phyloP scores from a whole-genome alignment of 2,888 invertebrate genomes.

The Piscicola geometra region DNA sequence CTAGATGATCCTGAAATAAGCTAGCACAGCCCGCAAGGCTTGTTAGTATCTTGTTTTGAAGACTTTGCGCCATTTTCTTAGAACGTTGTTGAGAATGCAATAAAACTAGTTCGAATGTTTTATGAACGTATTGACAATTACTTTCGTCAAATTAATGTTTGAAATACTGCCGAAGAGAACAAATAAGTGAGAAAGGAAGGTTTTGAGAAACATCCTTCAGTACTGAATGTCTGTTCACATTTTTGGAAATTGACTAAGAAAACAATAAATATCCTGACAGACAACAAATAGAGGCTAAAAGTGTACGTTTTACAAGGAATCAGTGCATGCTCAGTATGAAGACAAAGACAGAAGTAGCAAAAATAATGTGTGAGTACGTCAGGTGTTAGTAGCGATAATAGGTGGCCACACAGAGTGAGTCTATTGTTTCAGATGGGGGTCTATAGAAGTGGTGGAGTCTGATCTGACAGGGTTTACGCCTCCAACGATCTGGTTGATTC shows the following conservation, averaged over 20 bases:
- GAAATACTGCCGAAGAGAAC: neutral
- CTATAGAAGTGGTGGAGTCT: too few relatives aligned
- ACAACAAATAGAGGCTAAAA: neutral
- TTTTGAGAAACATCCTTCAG: neutral
- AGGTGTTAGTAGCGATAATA: too few relatives aligned
- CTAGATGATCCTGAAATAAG: too few relatives aligned
- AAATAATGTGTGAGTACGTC: too few relatives aligned
- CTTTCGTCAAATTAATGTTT: neutral
- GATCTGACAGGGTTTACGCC: too few relatives aligned
- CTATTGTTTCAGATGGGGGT: constrained; percentile 23
- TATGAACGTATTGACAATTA: neutral
- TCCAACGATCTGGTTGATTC: neutral
- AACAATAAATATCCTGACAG: neutral
- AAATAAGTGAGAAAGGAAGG: neutral
- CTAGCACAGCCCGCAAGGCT: too few relatives aligned
- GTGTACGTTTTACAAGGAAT: neutral
- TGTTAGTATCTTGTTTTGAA: too few relatives aligned
- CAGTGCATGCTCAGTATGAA: neutral
- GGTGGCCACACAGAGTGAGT: constrained; percentile 23
- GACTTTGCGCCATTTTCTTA: too few relatives aligned
- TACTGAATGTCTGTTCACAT: neutral
- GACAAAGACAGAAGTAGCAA: too few relatives aligned
- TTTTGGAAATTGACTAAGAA: neutral
- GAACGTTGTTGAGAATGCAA: too few relatives aligned
- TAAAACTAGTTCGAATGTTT: too few relatives aligned